Conservation (phyloP, 2,888 invertebrate genomes). For the Hirtodrosophila confusa region DNA sequence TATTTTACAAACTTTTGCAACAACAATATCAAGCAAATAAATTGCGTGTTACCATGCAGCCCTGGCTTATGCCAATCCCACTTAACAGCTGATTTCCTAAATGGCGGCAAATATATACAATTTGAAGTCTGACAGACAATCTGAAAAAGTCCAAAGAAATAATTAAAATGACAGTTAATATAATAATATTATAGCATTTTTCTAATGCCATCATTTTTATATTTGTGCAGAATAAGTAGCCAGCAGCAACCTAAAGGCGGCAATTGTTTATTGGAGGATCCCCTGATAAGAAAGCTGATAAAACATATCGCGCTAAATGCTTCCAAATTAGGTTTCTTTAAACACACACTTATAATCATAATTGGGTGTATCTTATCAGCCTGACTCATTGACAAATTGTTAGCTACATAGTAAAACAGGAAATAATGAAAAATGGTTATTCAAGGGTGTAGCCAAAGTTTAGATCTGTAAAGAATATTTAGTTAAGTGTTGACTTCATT, state of each 20-base stretch:
- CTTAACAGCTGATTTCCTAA: slow-evolving; percentile 20
- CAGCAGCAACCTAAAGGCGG: slow-evolving; percentile 4
- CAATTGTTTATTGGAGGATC: slow-evolving; percentile 35
- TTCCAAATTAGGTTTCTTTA: slow-evolving; percentile 19
- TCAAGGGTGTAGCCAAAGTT: slow-evolving; percentile 26
- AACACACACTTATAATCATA: slow-evolving; percentile 16
- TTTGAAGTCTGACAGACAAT: no score
- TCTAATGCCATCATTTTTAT: neutral
- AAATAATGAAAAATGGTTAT: slow-evolving; percentile 7
- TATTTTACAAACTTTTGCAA: no score
- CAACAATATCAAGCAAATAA: no score
- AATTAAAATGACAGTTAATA: no score
- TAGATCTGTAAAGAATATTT: neutral
- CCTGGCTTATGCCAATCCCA: slow-evolving; percentile 26
- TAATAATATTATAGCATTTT: neutral
- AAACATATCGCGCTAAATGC: slow-evolving; percentile 16
- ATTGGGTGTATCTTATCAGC: slow-evolving; percentile 39
- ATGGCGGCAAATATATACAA: slow-evolving; percentile 12
- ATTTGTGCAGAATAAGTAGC: neutral
- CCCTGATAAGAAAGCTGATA: slow-evolving; percentile 21
- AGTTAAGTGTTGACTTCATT: no score
- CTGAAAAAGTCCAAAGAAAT: no score
- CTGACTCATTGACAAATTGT: slow-evolving; percentile 30
- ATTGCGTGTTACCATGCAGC: neutral
- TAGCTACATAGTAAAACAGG: neutral